These are phyloP conservation scores for Lagodon rhomboides DNA, from an alignment of 2,797 vertebrate genomes.

Conservation along the genomic window DNA sequence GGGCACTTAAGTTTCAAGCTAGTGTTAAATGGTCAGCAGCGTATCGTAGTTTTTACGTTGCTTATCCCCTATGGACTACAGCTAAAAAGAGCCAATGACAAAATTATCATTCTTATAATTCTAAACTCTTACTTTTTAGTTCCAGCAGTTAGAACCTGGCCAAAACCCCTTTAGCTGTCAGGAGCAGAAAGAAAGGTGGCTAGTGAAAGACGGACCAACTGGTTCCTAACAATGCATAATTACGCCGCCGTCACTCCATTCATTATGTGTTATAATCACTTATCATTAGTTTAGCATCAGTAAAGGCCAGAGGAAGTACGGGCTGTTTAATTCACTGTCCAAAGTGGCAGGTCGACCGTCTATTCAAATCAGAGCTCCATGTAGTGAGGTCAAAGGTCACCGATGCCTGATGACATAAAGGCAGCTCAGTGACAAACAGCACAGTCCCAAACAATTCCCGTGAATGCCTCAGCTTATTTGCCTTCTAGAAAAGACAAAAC, in stretches of 20 bases:
- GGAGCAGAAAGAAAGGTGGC: not conserved
- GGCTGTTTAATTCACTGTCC: not conserved
- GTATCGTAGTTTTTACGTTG: not conserved
- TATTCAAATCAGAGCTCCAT: constrained; percentile 24
- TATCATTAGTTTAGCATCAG: not conserved
- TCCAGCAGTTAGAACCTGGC: too few relatives aligned
- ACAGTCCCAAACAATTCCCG: constrained; percentile 36
- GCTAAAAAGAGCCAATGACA: not conserved
- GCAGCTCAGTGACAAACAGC: constrained; percentile 30
- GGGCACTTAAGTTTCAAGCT: not conserved
- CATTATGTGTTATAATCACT: not conserved
- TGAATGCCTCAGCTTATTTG: constrained; percentile 53
- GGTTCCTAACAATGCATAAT: not conserved
- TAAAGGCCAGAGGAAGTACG: not conserved
- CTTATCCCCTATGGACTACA: not conserved
- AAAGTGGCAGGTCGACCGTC: not conserved
- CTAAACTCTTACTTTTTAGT: not conserved
- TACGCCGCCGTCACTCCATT: not conserved
- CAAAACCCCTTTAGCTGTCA: not conserved
- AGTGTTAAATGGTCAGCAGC: not conserved
- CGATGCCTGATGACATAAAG: constrained; percentile 27
- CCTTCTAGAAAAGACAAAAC: constrained; percentile 41
- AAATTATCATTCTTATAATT: not conserved
- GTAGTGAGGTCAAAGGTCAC: constrained; percentile 76
- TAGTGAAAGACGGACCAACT: not conserved